Evolutionary conservation across 2,888 invertebrate genomes (phyloP).

Genomic region (Antheraea assamensis): DNA sequence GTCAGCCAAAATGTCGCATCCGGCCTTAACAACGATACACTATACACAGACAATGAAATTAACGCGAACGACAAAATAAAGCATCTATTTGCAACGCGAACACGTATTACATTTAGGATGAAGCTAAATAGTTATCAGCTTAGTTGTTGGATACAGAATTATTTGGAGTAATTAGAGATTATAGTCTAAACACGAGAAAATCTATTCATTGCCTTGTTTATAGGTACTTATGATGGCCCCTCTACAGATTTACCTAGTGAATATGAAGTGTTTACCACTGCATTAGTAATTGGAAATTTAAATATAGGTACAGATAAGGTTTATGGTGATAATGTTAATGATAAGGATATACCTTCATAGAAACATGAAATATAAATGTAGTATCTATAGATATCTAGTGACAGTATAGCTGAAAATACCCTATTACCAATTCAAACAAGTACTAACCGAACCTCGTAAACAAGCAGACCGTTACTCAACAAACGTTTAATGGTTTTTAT

Average conservation of each 20-base stretch:
- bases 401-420: not conserved
- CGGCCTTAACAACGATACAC: not conserved
- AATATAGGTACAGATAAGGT: too few species aligned
- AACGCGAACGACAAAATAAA: slow-evolving; percentile 1
- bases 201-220: not conserved
- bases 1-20: slow-evolving; percentile 6
- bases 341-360: not conserved
- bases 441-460: slow-evolving; percentile 6
- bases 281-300: too few species aligned
- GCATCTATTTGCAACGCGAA: not conserved
- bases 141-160: not conserved
- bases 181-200: too few species aligned
- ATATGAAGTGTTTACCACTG: too few species aligned
- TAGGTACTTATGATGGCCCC: not conserved
- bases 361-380: not conserved
- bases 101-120: not conserved
- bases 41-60: not conserved
- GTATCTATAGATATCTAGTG: not conserved
- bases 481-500: slow-evolving; percentile 1
- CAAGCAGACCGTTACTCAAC: not conserved
- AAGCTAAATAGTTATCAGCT: not conserved
- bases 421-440: slow-evolving; percentile 4
- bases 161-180: not conserved
- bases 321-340: too few species aligned
- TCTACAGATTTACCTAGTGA: not conserved